Conservation (phyloP, 2,113 vertebrate species). For the Brevimyrus niger region DNA sequence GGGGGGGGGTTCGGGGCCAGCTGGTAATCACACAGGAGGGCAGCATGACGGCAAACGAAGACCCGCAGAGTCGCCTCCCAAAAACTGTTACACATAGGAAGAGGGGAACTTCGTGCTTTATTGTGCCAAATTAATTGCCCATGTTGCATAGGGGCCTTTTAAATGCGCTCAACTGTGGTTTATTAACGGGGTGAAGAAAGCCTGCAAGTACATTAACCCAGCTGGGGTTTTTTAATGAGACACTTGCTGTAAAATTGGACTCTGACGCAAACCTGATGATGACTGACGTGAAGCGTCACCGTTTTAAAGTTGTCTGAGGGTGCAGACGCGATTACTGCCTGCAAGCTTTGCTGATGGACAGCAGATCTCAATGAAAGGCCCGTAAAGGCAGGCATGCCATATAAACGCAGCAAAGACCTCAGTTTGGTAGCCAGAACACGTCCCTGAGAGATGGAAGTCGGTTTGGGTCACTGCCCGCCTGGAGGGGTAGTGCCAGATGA, state of each 20-base stretch:
- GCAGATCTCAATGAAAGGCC: not conserved
- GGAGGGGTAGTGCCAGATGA: not conserved
- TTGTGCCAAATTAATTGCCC: slow-evolving; percentile 11
- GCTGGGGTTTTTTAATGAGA: not conserved
- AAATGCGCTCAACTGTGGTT: slow-evolving; percentile 8
- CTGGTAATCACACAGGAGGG: not conserved
- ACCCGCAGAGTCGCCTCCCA: not conserved
- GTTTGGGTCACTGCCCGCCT: not conserved
- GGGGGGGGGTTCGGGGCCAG: not conserved
- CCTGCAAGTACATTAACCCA: slow-evolving; percentile 14
- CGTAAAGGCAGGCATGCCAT: not conserved
- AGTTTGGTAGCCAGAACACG: not conserved
- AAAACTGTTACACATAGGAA: not conserved
- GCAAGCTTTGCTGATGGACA: not conserved
- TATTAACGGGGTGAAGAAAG: not conserved
- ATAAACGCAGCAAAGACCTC: not conserved
- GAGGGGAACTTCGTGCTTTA: not conserved
- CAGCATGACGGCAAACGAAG: not conserved
- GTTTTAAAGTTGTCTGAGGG: not conserved
- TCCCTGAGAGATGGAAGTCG: not conserved
- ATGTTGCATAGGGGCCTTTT: not conserved
- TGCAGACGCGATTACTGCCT: not conserved
- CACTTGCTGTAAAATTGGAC: not conserved
- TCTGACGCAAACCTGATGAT: not conserved
- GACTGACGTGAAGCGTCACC: not conserved